Conservation (phyloP, 2,113 vertebrate genomes). For the Octodon degus region DNA sequence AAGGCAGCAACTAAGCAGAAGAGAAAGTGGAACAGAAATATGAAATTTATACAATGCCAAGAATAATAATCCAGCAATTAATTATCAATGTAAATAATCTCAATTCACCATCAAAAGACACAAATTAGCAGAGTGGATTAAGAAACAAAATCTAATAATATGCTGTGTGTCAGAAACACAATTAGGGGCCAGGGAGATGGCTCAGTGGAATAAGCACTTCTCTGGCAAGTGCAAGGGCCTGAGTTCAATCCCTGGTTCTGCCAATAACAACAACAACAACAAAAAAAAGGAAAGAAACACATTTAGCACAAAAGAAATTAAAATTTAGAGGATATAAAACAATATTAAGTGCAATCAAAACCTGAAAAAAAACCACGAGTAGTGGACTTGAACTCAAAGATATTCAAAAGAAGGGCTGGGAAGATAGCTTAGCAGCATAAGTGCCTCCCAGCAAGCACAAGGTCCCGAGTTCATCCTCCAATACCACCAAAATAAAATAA, state of each 20-base stretch:
- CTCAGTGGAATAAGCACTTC: no score
- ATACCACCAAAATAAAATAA: no score
- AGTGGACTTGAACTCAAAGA: not conserved
- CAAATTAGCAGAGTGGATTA: not conserved
- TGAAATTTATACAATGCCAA: not conserved
- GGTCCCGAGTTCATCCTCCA: no score
- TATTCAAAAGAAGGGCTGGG: not conserved
- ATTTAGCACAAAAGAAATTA: not conserved
- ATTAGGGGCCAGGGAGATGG: not conserved
- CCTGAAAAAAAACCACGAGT: not conserved
- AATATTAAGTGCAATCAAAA: not conserved
- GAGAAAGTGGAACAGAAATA: not conserved
- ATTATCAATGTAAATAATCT: not conserved
- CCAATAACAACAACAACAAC: no score
- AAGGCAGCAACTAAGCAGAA: no score
- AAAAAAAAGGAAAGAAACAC: not conserved
- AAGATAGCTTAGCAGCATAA: no score
- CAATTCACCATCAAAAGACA: not conserved
- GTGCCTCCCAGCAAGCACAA: no score
- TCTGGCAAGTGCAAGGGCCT: no score
- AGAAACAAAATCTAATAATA: not conserved
- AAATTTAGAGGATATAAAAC: not conserved
- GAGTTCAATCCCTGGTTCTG: no score
- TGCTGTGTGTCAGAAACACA: not conserved
- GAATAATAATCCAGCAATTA: not conserved